These are phyloP conservation scores for Triplophysa tibetana DNA, from an alignment of 2,113 vertebrate species.

Conservation along the genomic window DNA sequence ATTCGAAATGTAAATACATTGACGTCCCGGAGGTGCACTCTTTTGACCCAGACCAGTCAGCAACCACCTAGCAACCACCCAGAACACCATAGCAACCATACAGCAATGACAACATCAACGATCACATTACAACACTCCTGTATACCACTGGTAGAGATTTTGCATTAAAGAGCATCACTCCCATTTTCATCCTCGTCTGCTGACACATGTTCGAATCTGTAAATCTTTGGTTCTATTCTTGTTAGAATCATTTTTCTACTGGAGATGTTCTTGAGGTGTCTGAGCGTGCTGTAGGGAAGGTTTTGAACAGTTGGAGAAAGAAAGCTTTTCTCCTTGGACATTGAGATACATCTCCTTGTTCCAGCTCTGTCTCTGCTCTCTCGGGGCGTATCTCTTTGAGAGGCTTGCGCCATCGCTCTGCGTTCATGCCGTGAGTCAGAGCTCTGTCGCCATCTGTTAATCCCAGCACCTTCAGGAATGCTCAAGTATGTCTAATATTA, in stretches of 20 bases:
- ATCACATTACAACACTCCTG: too few relatives aligned
- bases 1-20: too few relatives aligned
- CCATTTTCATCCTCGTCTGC: too few relatives aligned
- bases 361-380: constrained; percentile 5
- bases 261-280: neutral
- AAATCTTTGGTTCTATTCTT: neutral
- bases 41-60: too few relatives aligned
- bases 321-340: constrained; percentile 35
- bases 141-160: neutral
- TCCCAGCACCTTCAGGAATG: constrained; percentile 62
- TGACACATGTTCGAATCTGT: too few relatives aligned
- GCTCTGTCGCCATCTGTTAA: constrained; percentile 65
- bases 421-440: constrained; percentile 58
- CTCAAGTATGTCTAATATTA: constrained; percentile 70
- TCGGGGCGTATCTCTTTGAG: constrained; percentile 33
- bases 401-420: constrained; percentile 36
- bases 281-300: constrained; percentile 31
- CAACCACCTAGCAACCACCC: too few relatives aligned
- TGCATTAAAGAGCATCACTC: too few relatives aligned
- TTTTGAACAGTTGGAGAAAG: constrained; percentile 20
- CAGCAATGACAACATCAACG: too few relatives aligned
- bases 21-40: too few relatives aligned
- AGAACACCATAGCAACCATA: too few relatives aligned
- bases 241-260: neutral
- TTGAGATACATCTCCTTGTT: constrained; percentile 42